Conservation (phyloP, 2,797 vertebrate species). For the Myiotriccus ornatus region DNA sequence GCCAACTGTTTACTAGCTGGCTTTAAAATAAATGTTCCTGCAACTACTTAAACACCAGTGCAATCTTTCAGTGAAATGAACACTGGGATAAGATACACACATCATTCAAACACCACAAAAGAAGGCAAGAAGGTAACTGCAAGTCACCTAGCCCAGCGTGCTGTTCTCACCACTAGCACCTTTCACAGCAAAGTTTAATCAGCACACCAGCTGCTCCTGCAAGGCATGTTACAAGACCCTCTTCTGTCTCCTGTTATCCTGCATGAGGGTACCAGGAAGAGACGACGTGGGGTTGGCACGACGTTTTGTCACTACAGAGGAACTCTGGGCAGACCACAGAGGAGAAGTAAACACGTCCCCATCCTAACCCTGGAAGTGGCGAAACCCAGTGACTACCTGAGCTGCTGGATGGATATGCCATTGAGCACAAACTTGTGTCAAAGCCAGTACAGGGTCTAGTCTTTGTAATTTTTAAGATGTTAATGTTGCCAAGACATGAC, state of each 20-base stretch:
- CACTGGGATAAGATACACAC: neutral
- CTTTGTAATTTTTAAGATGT: neutral
- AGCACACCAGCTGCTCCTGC: neutral
- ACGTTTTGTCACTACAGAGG: neutral
- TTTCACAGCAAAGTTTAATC: neutral
- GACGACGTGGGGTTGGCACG: rapidly evolving
- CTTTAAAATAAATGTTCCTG: neutral
- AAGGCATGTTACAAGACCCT: neutral
- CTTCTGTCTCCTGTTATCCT: neutral
- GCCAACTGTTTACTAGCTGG: neutral
- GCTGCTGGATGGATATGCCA: neutral
- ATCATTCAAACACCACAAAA: neutral
- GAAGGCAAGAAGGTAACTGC: neutral
- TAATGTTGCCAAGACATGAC: neutral
- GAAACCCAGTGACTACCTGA: neutral
- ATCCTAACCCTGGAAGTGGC: neutral
- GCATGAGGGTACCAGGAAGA: neutral
- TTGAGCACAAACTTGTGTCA: neutral
- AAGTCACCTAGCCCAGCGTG: neutral
- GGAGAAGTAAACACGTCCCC: neutral
- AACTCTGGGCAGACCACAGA: neutral
- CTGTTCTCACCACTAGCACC: neutral
- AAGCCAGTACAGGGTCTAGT: neutral
- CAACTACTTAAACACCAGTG: neutral
- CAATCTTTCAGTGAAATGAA: neutral